Evolutionary conservation across 2,797 vertebrate genomes (phyloP).

Genomic region (Podarcis lilfordi): DNA sequence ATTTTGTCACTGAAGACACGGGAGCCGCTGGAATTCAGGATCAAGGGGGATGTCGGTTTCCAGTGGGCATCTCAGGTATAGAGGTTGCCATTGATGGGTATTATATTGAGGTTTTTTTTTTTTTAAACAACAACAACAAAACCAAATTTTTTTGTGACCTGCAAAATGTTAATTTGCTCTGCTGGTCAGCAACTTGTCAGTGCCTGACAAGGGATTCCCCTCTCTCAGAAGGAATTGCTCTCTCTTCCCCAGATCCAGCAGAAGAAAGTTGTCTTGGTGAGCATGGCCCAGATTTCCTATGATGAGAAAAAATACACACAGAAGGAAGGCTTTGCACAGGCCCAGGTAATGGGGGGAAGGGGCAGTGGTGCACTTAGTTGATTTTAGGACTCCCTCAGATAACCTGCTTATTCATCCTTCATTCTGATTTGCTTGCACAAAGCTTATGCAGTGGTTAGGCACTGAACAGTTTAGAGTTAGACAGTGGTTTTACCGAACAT

Average conservation of each 20-base stretch:
- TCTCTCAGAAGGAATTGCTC: background rate
- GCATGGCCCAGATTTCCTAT: conserved; percentile 16
- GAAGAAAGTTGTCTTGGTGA: conserved; percentile 20
- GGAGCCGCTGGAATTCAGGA: conserved; percentile 60
- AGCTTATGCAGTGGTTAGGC: no score
- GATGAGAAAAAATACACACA: conserved; percentile 13
- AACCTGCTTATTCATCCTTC: no score
- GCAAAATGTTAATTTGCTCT: background rate
- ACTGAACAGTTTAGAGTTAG: no score
- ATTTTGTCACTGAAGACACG: conserved; percentile 45
- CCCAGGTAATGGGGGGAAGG: background rate
- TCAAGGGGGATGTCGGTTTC: conserved; percentile 81
- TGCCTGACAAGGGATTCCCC: background rate
- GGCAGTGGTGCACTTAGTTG: no score
- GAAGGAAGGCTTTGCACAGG: conserved; percentile 6
- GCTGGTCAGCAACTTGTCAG: background rate
- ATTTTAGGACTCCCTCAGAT: no score
- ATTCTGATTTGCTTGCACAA: no score
- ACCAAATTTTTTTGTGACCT: background rate
- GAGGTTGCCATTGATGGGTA: background rate
- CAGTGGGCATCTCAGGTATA: conserved; percentile 77
- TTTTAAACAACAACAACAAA: no score
- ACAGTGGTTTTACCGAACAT: no score
- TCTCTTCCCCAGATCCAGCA: background rate
- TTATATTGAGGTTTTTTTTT: background rate